Base-by-base conservation (phyloP, 2,797 vertebrate species). In the Neosalanx taihuensis region DNA sequence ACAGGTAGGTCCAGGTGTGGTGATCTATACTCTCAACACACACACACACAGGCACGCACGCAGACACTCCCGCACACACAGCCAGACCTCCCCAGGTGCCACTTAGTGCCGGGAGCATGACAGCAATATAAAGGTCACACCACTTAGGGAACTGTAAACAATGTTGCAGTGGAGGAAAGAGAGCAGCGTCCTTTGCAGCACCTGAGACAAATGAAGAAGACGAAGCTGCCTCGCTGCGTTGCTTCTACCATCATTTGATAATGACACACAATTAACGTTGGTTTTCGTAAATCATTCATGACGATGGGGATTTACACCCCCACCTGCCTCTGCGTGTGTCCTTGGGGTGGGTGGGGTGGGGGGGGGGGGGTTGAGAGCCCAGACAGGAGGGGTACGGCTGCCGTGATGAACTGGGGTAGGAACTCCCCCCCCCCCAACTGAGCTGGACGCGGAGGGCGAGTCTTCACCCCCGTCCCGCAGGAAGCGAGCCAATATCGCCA, bases 401-500 rank as follows among this genome's bases (percentile, higher is more conserved):
- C 66, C 17, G 70, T 82, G 78, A 91, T 84, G 82, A 88, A 87
- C 76, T 84, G 69, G 78, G 76, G 79, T 85, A 89, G 86, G 87
- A 86, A 83, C 66, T 74, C 72, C 66, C 66, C 72, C 37, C 53
- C 26, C 66, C 72, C 37, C 53, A 20, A 20, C 78, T 76, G 73
- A 84, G 79, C 81, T 67, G 72, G 81, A 72, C 85, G 85, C 71
- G 84, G 62, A 88, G 84, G 79, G 80, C 83, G 73, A 82, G 73
- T 80, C 82, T 88, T 84, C 58, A 61, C 75, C 82, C 77, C 57
- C 10, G 33, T 30, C 35, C 15, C 5, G 7, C 85, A 83, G 74
- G 79, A 90, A 88, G 81, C 80, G 81, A 88, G 88, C 87, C 87
- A 85, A 87, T 90, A 87, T 87, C 74, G 83, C 84, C 85, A 83